Percentiles rank a stretch among this genome's conserved stretches.
These are phyloP conservation scores for Netelia fuscicornis DNA, from an alignment of 2,888 invertebrate species.

Conservation along the genomic window DNA sequence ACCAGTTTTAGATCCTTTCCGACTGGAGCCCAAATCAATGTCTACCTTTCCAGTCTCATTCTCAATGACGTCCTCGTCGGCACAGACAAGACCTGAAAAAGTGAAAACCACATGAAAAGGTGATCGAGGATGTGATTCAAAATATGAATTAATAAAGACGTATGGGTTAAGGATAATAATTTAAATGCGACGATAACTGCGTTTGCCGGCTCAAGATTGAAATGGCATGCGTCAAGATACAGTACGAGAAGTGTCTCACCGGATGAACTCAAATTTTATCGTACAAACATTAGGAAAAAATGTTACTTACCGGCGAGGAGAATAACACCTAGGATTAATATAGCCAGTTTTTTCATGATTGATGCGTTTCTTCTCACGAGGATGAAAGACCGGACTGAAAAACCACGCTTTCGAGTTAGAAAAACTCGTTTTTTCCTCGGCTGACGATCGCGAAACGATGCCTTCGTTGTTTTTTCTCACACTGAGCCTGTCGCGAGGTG, in stretches of 20 bases:
- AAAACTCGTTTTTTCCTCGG: constrained; percentile 12
- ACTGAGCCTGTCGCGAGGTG: constrained; percentile 71
- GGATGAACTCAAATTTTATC: background rate
- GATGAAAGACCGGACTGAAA: constrained; percentile 22
- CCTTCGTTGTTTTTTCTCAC: constrained; percentile 72
- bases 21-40: constrained; percentile 92
- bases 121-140: background rate
- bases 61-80: constrained; percentile 85
- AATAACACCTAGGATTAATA: constrained; percentile 76
- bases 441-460: constrained; percentile 18
- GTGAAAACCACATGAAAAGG: background rate
- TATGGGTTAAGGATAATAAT: too few relatives aligned
- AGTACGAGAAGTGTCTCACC: background rate
- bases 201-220: background rate
- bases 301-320: constrained; percentile 78
- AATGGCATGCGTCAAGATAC: background rate
- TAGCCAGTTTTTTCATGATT: constrained; percentile 78
- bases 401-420: constrained; percentile 26
- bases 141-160: too few relatives aligned
- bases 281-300: background rate
- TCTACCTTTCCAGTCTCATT: constrained; percentile 89
- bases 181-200: too few relatives aligned
- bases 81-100: constrained; percentile 80
- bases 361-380: constrained; percentile 4
- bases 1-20: constrained; percentile 97